Conservation (phyloP, 2,888 invertebrate genomes). For the Agrypnus murinus region DNA sequence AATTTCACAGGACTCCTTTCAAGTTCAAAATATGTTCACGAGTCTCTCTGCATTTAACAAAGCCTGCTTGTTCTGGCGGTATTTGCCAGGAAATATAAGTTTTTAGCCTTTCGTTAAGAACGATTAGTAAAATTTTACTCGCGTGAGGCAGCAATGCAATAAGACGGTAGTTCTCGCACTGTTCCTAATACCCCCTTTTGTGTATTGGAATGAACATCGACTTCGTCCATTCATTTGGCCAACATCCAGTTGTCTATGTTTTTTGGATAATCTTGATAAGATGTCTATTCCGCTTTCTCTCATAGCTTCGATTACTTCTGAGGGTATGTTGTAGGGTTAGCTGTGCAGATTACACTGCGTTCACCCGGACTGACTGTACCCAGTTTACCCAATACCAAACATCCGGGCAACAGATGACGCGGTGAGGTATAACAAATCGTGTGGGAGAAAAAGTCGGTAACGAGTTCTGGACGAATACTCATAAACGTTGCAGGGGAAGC, state of each 20-base stretch:
- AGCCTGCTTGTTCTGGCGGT: not conserved
- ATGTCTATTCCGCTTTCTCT: conserved; percentile 24
- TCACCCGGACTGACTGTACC: too few relatives aligned
- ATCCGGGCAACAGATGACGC: too few relatives aligned
- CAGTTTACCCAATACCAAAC: too few relatives aligned
- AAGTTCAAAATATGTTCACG: conserved; percentile 3
- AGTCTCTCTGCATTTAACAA: not conserved
- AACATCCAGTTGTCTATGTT: conserved; percentile 5
- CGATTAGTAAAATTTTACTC: conserved; percentile 1
- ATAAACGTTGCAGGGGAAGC: too few relatives aligned
- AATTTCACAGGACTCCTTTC: conserved; percentile 4
- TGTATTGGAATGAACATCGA: conserved; percentile 24
- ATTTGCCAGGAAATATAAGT: conserved; percentile 5
- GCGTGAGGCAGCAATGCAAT: conserved; percentile 19
- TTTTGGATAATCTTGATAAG: conserved; percentile 37
- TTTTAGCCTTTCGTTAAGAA: conserved; percentile 11
- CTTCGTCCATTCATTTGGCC: not conserved
- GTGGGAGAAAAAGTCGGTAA: too few relatives aligned
- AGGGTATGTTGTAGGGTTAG: conserved; percentile 10
- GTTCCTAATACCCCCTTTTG: conserved; percentile 3
- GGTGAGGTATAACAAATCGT: too few relatives aligned
- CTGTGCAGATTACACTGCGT: too few relatives aligned
- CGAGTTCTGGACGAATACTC: too few relatives aligned
- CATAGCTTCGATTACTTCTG: conserved; percentile 12
- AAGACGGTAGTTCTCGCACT: conserved; percentile 8